Conservation (phyloP, 2,888 invertebrate species). For the Eilema caniola region DNA sequence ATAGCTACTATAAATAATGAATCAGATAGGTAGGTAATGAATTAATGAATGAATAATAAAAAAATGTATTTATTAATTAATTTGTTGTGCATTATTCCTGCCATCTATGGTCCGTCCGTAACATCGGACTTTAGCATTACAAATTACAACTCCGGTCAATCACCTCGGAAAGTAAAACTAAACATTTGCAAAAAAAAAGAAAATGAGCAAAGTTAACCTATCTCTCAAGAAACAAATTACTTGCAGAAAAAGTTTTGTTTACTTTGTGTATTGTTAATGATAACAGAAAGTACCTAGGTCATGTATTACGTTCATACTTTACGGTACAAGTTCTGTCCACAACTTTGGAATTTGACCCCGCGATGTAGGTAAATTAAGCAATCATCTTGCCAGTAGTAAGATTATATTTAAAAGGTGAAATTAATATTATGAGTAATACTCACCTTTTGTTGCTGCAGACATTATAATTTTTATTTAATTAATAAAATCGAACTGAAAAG, state of each 20-base stretch:
- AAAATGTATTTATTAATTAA: not conserved
- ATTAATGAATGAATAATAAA: too few species aligned
- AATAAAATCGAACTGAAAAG: not conserved
- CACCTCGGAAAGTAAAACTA: not conserved
- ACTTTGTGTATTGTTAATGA: constrained; percentile 3
- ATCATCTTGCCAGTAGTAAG: not conserved
- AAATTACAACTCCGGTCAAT: constrained; percentile 11
- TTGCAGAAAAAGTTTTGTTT: constrained; percentile 12
- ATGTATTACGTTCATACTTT: not conserved
- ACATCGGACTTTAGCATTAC: constrained; percentile 21
- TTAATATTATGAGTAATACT: constrained; percentile 20
- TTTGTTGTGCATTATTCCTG: not conserved
- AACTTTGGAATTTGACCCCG: constrained; percentile 63
- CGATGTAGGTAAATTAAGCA: not conserved
- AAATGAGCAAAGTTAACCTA: not conserved
- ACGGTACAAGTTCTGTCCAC: constrained; percentile 15
- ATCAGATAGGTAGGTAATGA: too few species aligned
- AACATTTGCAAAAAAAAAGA: not conserved
- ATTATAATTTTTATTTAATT: constrained; percentile 54
- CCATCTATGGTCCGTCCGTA: not conserved
- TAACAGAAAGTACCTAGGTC: not conserved
- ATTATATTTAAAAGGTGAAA: not conserved
- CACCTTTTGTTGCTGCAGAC: constrained; percentile 81
- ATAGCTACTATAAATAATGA: too few species aligned
- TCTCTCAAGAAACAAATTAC: constrained; percentile 3